Evolutionary conservation across 2,113 vertebrate species (phyloP).

Genomic region (Hippocampus comes): DNA sequence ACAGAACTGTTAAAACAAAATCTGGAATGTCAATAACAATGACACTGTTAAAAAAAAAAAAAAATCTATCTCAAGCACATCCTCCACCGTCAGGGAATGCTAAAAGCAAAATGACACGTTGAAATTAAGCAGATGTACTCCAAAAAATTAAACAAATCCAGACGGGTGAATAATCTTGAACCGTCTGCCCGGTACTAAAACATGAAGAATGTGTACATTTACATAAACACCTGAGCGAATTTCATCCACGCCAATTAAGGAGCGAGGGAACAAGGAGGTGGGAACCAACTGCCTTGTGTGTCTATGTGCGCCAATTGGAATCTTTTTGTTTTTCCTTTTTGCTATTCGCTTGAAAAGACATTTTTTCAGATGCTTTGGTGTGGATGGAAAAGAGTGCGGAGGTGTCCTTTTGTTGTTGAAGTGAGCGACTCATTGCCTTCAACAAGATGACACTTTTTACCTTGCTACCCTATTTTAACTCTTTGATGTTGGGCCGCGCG

Average conservation of each 20-base stretch:
- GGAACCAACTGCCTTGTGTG: conserved; percentile 52
- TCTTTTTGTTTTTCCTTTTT: conserved; percentile 48
- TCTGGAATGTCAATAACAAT: conserved; percentile 81
- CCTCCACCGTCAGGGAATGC: conserved; percentile 66
- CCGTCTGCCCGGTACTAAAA: conserved; percentile 90
- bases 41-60: conserved; percentile 67
- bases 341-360: conserved; percentile 71
- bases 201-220: conserved; percentile 92
- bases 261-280: conserved; percentile 76
- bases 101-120: conserved; percentile 83
- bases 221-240: conserved; percentile 94
- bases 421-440: conserved; percentile 17
- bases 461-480: background rate
- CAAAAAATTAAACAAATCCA: conserved; percentile 96
- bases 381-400: conserved; percentile 58
- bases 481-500: background rate
- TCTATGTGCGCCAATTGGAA: conserved; percentile 50
- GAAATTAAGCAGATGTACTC: conserved; percentile 94
- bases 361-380: conserved; percentile 70
- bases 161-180: conserved; percentile 85
- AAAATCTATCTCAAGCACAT: conserved; percentile 70
- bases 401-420: conserved; percentile 45
- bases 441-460: background rate
- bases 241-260: conserved; percentile 97
- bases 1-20: conserved; percentile 85